phyloP scores from a whole-genome alignment of 2,888 invertebrate species.

The Clepsis dumicolana region DNA sequence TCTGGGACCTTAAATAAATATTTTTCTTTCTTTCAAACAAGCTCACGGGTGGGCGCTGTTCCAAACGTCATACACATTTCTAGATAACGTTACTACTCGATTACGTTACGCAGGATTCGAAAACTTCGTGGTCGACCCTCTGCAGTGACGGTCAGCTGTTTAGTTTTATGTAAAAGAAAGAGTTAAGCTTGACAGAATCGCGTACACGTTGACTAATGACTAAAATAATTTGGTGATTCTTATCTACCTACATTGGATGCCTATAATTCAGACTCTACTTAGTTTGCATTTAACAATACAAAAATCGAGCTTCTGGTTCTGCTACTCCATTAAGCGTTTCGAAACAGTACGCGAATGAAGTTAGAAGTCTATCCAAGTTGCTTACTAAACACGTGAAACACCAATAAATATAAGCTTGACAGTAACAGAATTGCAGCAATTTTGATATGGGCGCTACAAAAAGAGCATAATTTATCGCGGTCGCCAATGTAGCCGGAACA shows the following conservation, averaged over 20 bases:
- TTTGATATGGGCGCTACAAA: conserved; percentile 38
- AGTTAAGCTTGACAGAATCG: no score
- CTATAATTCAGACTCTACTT: background rate
- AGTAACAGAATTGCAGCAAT: conserved; percentile 41
- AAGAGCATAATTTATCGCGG: conserved; percentile 42
- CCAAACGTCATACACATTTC: no score
- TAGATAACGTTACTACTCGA: no score
- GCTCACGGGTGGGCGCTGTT: no score
- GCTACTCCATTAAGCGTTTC: background rate
- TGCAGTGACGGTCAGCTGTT: background rate
- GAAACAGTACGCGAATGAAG: background rate
- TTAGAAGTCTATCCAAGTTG: background rate
- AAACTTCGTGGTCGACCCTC: no score
- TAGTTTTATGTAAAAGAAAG: no score
- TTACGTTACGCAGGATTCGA: no score
- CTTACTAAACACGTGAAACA: conserved; percentile 31
- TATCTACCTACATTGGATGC: background rate
- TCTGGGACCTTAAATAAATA: no score
- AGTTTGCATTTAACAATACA: background rate
- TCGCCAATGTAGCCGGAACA: conserved; percentile 45
- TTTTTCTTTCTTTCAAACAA: no score
- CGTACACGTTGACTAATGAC: no score
- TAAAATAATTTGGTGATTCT: no score
- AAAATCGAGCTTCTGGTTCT: background rate
- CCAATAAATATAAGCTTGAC: conserved; percentile 36